Evolutionary conservation across 2,113 vertebrate genomes (phyloP), one percentile per base, ranked within the genome.

Genomic region (Eidolon helvum): DNA sequence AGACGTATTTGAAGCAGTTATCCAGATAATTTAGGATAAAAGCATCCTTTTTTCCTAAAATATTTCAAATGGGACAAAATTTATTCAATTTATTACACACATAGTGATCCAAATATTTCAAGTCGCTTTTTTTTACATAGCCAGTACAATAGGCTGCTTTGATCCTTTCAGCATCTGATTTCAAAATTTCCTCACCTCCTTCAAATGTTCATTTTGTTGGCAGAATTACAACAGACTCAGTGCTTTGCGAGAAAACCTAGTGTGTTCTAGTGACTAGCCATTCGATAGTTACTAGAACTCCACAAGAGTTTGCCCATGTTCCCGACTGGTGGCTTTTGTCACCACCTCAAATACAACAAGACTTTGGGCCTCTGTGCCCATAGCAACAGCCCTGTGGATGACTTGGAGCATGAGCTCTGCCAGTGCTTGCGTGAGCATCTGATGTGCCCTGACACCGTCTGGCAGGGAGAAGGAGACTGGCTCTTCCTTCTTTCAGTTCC

Each of bases 341-440:
- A 1, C 57, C 6, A 3, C 53, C 4, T 0, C 35, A 55, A 69
- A 65, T 26, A n/a, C 33, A 28, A n/a, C 33, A 28, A 30, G 38
- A 12, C 45, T 28, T 59, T 43, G 8, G 7, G 24, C 5, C 0
- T 3, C 0, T 0, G 30, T 48, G 90, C 82, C 77, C 14, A 18
- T 15, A 35, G 38, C 78, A 19, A 33, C 30, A 0, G 26, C 48
- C 65, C 53, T 22, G 7, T 12, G 4, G 48, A 7, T 59, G 53
- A 48, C 77, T 84, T 61, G 65, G 33, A 28, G 35, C 38, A 66
- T 30, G 1, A 0, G 75, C 57, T 50, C 53, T 65, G 43, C 50
- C 0, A 0, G 74, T 24, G 11, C 61, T 5, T 0, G 9, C 1
- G 0, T 16, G 2, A 26, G 0, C 19, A 18, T 65, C n/a, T 77